Evolutionary conservation across 2,113 vertebrate genomes (phyloP), one percentile per base, ranked within the genome.

Genomic region (Phrynocephalus versicolor): DNA sequence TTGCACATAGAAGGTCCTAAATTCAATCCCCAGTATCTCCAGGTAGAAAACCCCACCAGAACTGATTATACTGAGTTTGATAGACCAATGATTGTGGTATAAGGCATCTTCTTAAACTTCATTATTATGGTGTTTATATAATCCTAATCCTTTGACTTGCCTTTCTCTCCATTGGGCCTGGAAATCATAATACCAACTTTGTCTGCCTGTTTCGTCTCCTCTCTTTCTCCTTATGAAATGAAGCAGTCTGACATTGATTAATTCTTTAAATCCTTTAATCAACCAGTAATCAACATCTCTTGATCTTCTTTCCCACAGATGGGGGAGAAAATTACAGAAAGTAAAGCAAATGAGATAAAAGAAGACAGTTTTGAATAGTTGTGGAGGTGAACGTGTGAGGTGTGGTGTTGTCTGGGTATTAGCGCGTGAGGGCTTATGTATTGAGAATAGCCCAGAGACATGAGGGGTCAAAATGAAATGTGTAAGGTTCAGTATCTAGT

Each of bases 181-280:
- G 33, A 79, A 79, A 71, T 2, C 7, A 57, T 57, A 7, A 25
- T 23, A 65, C 35, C 67, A 45, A 0, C 39, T 55, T 33, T 51
- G 9, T 19, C 27, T n/a, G 81, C n/a, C 67, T 57, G 45, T 3
- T 45, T 2, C 13, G 30, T 70, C 27, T 30, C 55, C 16, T 55
- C 65, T 65, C 30, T n/a, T 3, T 10, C 25, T 14, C 81, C 64
- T 81, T 64, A 65, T 35, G 41, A 80, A 86, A 86, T 62, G 57
- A 86, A 85, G 67, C 84, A 51, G 77, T 55, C 21, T 62, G 84
- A 73, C 84, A 73, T 76, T 74, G 77, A 86, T 86, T 86, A 80
- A 80, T 86, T 73, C 77, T 64, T 86, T 86, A 80, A 86, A 64
- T 73, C 62, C 67, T 73, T 80, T 80, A 81, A 80, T 86, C 78